A percentile compares a stretch with the other conserved stretches of the same genome.
phyloP scores from a whole-genome alignment of 1,140 invertebrate species.

The Theocolax elegans region DNA sequence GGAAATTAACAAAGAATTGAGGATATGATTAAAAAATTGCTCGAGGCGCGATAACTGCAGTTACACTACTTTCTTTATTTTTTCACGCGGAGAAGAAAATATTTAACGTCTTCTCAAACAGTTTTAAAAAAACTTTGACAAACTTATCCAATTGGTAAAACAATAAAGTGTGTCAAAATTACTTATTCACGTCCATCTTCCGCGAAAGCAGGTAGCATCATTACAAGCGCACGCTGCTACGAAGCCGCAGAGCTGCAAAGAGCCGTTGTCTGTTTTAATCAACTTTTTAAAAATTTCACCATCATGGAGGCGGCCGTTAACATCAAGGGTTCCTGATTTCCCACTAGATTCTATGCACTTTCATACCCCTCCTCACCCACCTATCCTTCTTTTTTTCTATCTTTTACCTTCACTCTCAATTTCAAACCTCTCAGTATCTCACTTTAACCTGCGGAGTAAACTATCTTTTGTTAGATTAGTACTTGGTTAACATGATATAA shows the following conservation, averaged over 20 bases:
- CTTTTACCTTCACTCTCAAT: constrained; percentile 7
- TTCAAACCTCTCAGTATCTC: constrained; percentile 19
- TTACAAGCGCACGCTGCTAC: neutral
- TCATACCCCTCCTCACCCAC: too few species aligned
- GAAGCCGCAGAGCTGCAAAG: constrained; percentile 17
- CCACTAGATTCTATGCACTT: constrained; percentile 44
- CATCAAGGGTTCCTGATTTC: constrained; percentile 45
- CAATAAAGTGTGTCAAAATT: constrained; percentile 21
- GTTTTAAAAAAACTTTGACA: neutral
- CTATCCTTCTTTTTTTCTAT: neutral
- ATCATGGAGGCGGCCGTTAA: constrained; percentile 34
- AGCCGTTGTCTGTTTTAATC: constrained; percentile 47
- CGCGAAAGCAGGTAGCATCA: neutral
- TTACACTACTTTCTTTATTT: too few species aligned
- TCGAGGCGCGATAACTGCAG: too few species aligned
- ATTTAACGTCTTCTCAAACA: too few species aligned
- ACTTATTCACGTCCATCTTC: constrained; percentile 28
- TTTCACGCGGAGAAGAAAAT: too few species aligned
- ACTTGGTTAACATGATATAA: too few species aligned
- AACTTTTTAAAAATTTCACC: constrained; percentile 48
- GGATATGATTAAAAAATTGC: too few species aligned
- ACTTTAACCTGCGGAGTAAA: too few species aligned
- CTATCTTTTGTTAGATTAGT: too few species aligned
- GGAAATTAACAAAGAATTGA: too few species aligned
- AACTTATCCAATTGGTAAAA: constrained; percentile 7